Percentiles rank a stretch among this genome's conserved stretches.
These are phyloP conservation scores for Nymphalis polychloros DNA, from an alignment of 2,888 invertebrate species.

Conservation along the genomic window DNA sequence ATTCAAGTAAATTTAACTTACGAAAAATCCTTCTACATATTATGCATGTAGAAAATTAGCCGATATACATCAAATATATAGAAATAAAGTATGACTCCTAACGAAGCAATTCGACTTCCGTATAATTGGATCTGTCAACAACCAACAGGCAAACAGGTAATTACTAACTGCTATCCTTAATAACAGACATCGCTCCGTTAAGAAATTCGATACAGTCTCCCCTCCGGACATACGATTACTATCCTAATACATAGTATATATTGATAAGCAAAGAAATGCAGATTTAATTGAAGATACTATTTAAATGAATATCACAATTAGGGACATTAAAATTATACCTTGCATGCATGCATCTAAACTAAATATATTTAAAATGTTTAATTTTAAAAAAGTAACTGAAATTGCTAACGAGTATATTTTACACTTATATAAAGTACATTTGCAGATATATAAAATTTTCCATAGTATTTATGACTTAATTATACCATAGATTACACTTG, in stretches of 20 bases:
- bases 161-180: constrained; percentile 70
- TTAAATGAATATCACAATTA: not conserved
- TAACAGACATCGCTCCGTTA: constrained; percentile 57
- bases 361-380: too few species aligned
- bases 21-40: not conserved
- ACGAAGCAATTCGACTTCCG: constrained; percentile 63
- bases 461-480: too few species aligned
- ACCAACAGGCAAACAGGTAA: constrained; percentile 77
- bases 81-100: constrained; percentile 58
- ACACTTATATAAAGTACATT: too few species aligned
- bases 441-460: too few species aligned
- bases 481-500: too few species aligned
- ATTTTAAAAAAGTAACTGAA: too few species aligned
- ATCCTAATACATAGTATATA: not conserved
- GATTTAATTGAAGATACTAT: not conserved
- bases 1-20: too few species aligned
- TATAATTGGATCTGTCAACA: constrained; percentile 78
- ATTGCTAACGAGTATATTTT: too few species aligned
- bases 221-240: constrained; percentile 21
- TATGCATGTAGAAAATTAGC: not conserved
- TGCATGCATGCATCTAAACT: too few species aligned
- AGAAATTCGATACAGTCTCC: constrained; percentile 58
- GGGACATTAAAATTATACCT: too few species aligned
- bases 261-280: not conserved
- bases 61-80: constrained; percentile 3